These are phyloP conservation scores for Mixornis gularis DNA, from an alignment of 2,113 vertebrate species.

Conservation along the genomic window DNA sequence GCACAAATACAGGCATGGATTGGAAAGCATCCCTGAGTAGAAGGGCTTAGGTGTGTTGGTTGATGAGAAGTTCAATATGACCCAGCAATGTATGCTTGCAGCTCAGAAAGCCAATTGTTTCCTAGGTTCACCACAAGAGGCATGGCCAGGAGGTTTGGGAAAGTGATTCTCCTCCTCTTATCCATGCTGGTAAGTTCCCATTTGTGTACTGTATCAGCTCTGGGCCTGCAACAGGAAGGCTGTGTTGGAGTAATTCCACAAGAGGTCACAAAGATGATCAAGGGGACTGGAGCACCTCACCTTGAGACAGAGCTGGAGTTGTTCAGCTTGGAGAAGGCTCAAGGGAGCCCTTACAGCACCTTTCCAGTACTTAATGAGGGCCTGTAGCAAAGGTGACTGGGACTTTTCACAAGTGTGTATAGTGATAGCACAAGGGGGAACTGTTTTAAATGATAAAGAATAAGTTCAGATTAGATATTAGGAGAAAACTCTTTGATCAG, in stretches of 20 bases:
- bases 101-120: not conserved
- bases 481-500: not conserved
- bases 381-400: not conserved
- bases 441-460: not conserved
- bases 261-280: not conserved
- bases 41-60: not conserved
- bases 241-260: not conserved
- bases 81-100: not conserved
- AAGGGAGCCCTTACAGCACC: not conserved
- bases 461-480: not conserved
- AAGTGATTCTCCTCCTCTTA: not conserved
- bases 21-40: not conserved
- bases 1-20: not conserved
- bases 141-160: not conserved
- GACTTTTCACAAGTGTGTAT: not conserved
- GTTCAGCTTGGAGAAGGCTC: not conserved
- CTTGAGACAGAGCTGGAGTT: not conserved
- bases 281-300: not conserved
- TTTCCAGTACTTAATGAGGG: not conserved
- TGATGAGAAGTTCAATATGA: not conserved
- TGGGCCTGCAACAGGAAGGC: not conserved
- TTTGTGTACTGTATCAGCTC: not conserved
- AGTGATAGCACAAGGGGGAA: not conserved
- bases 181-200: not conserved
- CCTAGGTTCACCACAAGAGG: not conserved